Percentiles rank a stretch among this genome's conserved stretches.
These are phyloP conservation scores for Siniperca obscura DNA, from an alignment of 2,797 vertebrate species.

Conservation along the genomic window DNA sequence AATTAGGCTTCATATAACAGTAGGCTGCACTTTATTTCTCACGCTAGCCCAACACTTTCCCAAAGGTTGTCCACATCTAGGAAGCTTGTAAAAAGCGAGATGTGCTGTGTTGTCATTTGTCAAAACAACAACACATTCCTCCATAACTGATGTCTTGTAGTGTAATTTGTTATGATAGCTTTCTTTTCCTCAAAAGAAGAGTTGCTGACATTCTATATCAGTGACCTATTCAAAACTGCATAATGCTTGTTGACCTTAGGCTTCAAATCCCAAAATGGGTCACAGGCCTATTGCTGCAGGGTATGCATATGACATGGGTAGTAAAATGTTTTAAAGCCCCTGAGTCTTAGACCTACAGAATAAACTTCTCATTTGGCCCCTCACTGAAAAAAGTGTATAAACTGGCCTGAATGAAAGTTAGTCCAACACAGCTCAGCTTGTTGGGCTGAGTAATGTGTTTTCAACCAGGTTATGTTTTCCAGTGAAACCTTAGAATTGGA, in stretches of 20 bases:
- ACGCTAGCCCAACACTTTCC: slow-evolving; percentile 63
- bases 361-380: slow-evolving; percentile 65
- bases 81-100: slow-evolving; percentile 62
- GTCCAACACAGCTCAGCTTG: slow-evolving; percentile 57
- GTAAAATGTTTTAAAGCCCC: slow-evolving; percentile 72
- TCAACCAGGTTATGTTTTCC: slow-evolving; percentile 68
- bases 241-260: slow-evolving; percentile 54
- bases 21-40: slow-evolving; percentile 74
- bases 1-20: slow-evolving; percentile 76
- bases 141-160: slow-evolving; percentile 17
- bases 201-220: slow-evolving; percentile 36
- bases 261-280: slow-evolving; percentile 60
- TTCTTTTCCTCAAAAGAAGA: slow-evolving; percentile 21
- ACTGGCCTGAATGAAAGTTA: slow-evolving; percentile 41
- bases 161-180: slow-evolving; percentile 36
- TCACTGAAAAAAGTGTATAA: slow-evolving; percentile 49
- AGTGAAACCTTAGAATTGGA: slow-evolving; percentile 71
- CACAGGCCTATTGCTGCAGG: slow-evolving; percentile 57
- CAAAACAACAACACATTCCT: slow-evolving; percentile 41
- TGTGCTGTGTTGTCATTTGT: slow-evolving; percentile 45
- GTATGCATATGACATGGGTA: slow-evolving; percentile 57
- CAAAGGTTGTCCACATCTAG: slow-evolving; percentile 43
- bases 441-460: slow-evolving; percentile 53
- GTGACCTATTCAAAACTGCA: slow-evolving; percentile 48
- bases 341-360: slow-evolving; percentile 61